Conservation (phyloP, 2,797 vertebrate species). For the Florisuga fusca region DNA sequence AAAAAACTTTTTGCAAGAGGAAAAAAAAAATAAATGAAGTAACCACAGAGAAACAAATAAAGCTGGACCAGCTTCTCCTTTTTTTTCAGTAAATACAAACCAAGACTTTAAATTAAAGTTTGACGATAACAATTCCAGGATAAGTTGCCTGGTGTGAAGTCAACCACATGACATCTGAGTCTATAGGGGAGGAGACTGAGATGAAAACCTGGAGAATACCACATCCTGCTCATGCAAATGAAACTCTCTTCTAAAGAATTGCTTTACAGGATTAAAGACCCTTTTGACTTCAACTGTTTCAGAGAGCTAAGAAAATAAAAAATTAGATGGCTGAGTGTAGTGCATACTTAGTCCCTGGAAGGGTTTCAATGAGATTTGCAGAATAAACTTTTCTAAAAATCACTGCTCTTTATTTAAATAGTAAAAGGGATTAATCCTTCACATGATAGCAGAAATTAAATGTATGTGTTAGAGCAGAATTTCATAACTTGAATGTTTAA, state of each 20-base stretch:
- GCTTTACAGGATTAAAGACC: neutral
- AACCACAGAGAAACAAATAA: neutral
- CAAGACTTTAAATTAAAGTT: neutral
- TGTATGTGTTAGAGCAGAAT: neutral
- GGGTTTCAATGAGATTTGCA: neutral
- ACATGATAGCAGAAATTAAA: neutral
- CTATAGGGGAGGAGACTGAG: neutral
- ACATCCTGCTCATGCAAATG: neutral
- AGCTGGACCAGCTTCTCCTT: neutral
- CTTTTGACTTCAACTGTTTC: neutral
- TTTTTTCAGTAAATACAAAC: neutral
- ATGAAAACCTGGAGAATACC: neutral
- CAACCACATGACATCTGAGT: neutral
- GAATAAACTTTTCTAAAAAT: neutral
- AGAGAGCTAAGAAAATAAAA: neutral
- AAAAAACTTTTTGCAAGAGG: neutral
- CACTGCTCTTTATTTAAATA: neutral
- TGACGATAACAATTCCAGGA: neutral
- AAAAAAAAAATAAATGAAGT: neutral
- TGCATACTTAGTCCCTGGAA: neutral
- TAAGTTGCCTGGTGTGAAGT: neutral
- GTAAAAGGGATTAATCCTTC: neutral
- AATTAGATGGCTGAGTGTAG: neutral
- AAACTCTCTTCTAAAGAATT: neutral
- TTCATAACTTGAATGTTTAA: neutral